A percentile compares a stretch with the other conserved stretches of the same genome.
Conservation (phyloP, 2,797 vertebrate genomes). For the Calcarius lapponicus region DNA sequence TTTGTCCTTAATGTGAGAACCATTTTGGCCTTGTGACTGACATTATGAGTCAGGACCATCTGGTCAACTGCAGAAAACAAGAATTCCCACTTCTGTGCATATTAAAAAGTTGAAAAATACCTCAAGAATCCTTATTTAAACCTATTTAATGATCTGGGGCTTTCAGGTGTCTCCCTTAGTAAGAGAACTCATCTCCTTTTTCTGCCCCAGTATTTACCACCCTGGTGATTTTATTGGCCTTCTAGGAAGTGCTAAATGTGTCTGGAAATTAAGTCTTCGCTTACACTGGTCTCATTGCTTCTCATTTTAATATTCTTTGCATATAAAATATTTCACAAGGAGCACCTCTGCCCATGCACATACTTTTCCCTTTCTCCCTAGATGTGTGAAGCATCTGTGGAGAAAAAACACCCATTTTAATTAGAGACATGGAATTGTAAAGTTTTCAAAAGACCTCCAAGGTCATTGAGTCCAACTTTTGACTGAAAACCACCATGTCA, state of each 20-base stretch:
- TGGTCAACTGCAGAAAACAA: background rate
- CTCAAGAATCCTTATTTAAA: slow-evolving; percentile 34
- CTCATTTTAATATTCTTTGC: background rate
- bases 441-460: background rate
- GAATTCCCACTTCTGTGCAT: background rate
- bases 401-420: background rate
- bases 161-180: background rate
- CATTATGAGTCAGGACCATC: slow-evolving; percentile 46
- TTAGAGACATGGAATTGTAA: background rate
- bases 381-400: background rate
- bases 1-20: slow-evolving; percentile 29
- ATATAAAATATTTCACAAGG: background rate
- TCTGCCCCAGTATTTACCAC: background rate
- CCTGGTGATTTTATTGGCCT: background rate
- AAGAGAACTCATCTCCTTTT: background rate
- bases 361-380: background rate
- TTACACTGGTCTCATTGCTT: background rate
- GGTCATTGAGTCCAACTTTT: background rate
- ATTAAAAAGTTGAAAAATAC: background rate
- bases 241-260: background rate
- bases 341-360: background rate
- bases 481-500: background rate
- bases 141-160: background rate
- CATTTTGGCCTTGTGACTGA: background rate
- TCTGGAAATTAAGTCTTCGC: background rate